Conservation (phyloP, 1,140 invertebrate species). For the Leptestheria dahalacensis region DNA sequence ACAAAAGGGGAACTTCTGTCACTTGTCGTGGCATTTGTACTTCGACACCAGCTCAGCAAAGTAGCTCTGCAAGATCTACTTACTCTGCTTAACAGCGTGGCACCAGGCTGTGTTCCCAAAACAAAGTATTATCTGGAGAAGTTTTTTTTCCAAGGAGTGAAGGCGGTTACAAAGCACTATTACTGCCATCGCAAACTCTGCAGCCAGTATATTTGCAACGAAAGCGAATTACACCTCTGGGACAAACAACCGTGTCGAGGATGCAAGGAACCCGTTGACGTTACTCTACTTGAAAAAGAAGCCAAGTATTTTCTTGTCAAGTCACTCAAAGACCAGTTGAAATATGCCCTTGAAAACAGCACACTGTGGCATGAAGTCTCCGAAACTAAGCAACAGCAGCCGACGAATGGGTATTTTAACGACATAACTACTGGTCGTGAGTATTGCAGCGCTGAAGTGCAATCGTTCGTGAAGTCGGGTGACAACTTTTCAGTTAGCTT, state of each 20-base stretch:
- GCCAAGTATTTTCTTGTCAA: not conserved
- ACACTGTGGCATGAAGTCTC: not conserved
- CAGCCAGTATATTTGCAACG: not conserved
- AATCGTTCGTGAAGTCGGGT: not conserved
- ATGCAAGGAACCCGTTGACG: not conserved
- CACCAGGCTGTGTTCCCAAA: not conserved
- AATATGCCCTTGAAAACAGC: not conserved
- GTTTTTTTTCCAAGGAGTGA: not conserved
- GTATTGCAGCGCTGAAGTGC: not conserved
- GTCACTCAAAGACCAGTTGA: not conserved
- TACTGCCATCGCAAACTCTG: conserved; percentile 1
- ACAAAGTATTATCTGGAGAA: not conserved
- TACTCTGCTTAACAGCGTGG: conserved; percentile 1
- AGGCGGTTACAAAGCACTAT: not conserved
- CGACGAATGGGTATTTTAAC: not conserved
- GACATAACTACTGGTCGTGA: not conserved
- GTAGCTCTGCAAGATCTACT: conserved; percentile 2
- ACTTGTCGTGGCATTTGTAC: conserved; percentile 2
- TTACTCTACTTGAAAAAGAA: not conserved
- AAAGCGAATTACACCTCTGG: not conserved
- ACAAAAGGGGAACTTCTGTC: conserved; percentile 4
- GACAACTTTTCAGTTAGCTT: not conserved
- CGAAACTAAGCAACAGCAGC: not conserved
- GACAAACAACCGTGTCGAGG: not conserved
- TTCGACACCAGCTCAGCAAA: conserved; percentile 3